Evolutionary conservation across 2,113 vertebrate genomes (phyloP), one percentile per base, ranked within the genome.

Genomic region (Bubalus kerabau): DNA sequence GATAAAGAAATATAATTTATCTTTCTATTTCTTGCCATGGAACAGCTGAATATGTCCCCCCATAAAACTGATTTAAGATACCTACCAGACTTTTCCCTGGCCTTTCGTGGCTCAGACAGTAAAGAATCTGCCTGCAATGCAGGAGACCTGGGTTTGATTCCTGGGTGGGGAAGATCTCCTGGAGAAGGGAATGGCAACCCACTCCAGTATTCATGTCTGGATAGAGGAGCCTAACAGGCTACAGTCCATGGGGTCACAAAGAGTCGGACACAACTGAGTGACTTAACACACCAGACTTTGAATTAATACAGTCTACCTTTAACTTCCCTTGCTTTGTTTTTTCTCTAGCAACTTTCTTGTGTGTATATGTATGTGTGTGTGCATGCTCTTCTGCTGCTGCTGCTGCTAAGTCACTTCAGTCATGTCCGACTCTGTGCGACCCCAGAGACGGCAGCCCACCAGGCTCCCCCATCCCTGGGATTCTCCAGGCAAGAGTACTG

Each of bases 51-150:
- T 24, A 64, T 89, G 36, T 40, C 98, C 52, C 87, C 67, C 60
- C 76, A 54, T 94, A 93, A 93, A 94, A 10, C 28, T 92, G 96
- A 90, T 97, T 92, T 97, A 95, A 89, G 91, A 87, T 30, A 30
- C 36, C 1, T 1, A 46, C 5, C 30, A 88, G 89, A 56, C 71
- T 94, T 80, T 16, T 71, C 64, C 4, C 9, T 2, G 9, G 64
- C 64, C 64, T 71, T 36, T 10, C 1, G 0, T 71, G 64, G 17
- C 17, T 71, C 17, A 71, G 64, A 36, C 64, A 71, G 64, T 36
- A 3, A 36, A 71, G 17, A 36, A 43, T 74, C 11, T 43, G 36
- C 36, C 36, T 74, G 36, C 21, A 24, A 6, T 74, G 36, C 67
- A 74, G 11, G 67, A 24, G 21, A 74, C 10, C 21, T 74, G 36